These are phyloP conservation scores for Polypedilum pembai DNA, from an alignment of 1,140 invertebrate genomes.

Conservation along the genomic window DNA sequence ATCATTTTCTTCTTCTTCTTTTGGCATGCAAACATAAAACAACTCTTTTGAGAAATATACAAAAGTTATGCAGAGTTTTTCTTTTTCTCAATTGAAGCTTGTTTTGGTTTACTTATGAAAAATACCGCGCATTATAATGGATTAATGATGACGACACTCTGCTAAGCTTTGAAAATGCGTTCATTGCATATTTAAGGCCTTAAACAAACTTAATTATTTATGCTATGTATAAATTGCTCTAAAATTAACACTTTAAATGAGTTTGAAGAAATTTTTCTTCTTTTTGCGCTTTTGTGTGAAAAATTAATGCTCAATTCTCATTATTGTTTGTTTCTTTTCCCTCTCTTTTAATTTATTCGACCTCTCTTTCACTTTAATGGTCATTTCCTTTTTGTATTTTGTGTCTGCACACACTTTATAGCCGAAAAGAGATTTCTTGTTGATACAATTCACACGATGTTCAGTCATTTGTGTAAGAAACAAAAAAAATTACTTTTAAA, in stretches of 20 bases:
- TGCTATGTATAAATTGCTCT: too few relatives aligned
- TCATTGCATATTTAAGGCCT: too few relatives aligned
- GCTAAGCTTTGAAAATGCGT: too few relatives aligned
- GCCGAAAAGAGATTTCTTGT: background rate
- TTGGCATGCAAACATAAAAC: background rate
- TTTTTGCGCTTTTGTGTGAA: background rate
- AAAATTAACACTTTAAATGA: too few relatives aligned
- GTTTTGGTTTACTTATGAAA: too few relatives aligned
- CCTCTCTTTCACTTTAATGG: slow-evolving; percentile 10
- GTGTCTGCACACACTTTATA: background rate
- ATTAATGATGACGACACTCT: too few relatives aligned
- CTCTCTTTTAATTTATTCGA: slow-evolving; percentile 7
- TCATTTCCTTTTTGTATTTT: background rate
- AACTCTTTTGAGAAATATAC: too few relatives aligned
- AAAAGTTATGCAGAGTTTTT: too few relatives aligned
- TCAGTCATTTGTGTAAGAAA: slow-evolving; percentile 8
- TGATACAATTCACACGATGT: slow-evolving; percentile 27
- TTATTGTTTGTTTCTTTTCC: background rate
- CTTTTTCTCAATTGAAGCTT: too few relatives aligned
- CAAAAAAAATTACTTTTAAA: background rate
- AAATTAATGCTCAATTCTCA: slow-evolving; percentile 3
- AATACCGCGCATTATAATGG: too few relatives aligned
- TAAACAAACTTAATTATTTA: too few relatives aligned
- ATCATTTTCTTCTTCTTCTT: slow-evolving; percentile 1
- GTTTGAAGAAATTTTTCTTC: too few relatives aligned